These are phyloP conservation scores for Scaptomyza tumidula DNA, from an alignment of 2,888 invertebrate species.

Conservation along the genomic window DNA sequence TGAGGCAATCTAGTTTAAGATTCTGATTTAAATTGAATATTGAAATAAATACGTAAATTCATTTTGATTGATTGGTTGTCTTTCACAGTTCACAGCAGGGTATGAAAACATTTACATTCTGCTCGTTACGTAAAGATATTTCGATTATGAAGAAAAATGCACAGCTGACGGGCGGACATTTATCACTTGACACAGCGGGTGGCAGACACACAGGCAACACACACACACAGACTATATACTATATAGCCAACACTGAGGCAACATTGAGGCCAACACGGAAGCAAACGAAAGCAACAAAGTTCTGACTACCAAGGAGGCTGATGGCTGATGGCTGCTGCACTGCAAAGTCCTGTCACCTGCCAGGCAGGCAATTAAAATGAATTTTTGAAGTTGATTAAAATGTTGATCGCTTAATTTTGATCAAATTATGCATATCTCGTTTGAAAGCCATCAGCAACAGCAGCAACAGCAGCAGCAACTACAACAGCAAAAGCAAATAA, in stretches of 20 bases:
- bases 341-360: background rate
- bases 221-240: background rate
- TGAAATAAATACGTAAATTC: background rate
- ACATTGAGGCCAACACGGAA: background rate
- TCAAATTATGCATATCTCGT: constrained; percentile 24
- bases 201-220: constrained; percentile 13
- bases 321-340: constrained; percentile 1
- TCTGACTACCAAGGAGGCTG: constrained; percentile 18
- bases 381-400: constrained; percentile 47
- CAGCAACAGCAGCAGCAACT: background rate
- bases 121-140: constrained; percentile 61
- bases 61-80: too few relatives aligned
- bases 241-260: background rate
- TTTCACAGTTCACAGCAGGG: too few relatives aligned
- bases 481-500: background rate
- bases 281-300: constrained; percentile 14
- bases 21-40: background rate
- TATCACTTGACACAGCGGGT: constrained; percentile 56
- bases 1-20: background rate
- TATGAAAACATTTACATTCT: constrained; percentile 13
- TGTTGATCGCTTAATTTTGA: constrained; percentile 46
- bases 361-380: constrained; percentile 35
- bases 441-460: background rate
- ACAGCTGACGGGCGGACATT: constrained; percentile 68
- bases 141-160: constrained; percentile 74